Evolutionary conservation across 2,797 vertebrate species (phyloP).

Genomic region (Rhadinocentrus ornatus): DNA sequence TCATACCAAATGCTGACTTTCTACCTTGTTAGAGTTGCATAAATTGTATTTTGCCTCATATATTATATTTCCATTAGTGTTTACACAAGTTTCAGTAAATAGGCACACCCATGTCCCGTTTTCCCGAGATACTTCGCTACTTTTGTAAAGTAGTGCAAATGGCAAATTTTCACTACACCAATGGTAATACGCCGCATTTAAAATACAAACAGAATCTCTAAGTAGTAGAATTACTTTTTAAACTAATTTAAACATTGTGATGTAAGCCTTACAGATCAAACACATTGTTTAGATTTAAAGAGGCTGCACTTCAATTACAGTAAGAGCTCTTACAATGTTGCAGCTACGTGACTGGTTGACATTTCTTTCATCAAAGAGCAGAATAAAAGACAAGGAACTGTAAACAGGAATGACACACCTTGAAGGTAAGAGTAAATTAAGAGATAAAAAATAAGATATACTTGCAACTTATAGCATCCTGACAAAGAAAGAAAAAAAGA

Average conservation of each 20-base stretch:
- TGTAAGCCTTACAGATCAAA: conserved; percentile 20
- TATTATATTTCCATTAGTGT: not conserved
- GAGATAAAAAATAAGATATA: conserved; percentile 62
- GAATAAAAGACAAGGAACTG: conserved; percentile 39
- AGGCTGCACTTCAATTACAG: conserved; percentile 64
- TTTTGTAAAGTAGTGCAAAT: not conserved
- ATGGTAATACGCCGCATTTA: not conserved
- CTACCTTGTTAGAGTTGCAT: not conserved
- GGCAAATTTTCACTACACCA: not conserved
- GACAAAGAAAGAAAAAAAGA: conserved; percentile 36
- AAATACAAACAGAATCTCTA: conserved; percentile 6
- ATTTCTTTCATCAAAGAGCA: conserved; percentile 67
- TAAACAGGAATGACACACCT: conserved; percentile 48
- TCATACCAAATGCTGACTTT: not conserved
- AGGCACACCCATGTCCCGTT: not conserved
- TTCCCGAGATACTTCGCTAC: too few relatives aligned
- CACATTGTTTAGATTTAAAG: conserved; percentile 49
- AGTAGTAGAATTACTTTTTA: not conserved
- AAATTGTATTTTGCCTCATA: not conserved
- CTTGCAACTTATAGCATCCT: conserved; percentile 13
- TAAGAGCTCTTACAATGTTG: conserved; percentile 39
- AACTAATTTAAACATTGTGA: not conserved
- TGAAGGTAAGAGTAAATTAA: conserved; percentile 60
- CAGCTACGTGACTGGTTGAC: conserved; percentile 33
- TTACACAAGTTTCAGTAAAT: not conserved